Percentiles rank a stretch among this genome's conserved stretches.
Conservation (phyloP, 2,113 vertebrate genomes). For the Mugil cephalus region DNA sequence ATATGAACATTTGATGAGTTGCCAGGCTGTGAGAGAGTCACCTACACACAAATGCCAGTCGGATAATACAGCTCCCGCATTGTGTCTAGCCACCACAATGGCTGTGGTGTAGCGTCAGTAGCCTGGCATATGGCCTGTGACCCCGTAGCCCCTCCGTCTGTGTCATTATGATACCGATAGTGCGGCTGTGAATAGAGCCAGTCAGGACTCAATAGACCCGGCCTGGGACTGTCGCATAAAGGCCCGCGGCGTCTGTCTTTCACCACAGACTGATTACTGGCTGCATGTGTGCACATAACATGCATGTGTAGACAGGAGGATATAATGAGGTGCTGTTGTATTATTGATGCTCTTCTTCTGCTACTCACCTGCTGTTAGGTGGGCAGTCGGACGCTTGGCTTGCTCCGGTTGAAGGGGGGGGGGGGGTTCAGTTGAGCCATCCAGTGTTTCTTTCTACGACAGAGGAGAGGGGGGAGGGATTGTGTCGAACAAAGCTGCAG, state of each 20-base stretch:
- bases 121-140: constrained; percentile 80
- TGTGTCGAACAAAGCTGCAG: neutral
- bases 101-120: constrained; percentile 65
- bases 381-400: constrained; percentile 39
- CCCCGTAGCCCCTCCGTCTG: constrained; percentile 70
- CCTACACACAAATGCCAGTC: constrained; percentile 65
- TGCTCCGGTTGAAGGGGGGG: constrained; percentile 18
- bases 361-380: constrained; percentile 82
- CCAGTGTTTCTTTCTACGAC: neutral
- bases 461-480: neutral
- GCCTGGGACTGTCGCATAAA: constrained; percentile 65
- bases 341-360: constrained; percentile 85
- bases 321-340: constrained; percentile 80
- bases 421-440: too few relatives aligned
- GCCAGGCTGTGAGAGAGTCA: constrained; percentile 47
- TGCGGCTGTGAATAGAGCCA: constrained; percentile 70
- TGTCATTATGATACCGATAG: constrained; percentile 77
- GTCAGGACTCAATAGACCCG: constrained; percentile 68
- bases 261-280: constrained; percentile 73
- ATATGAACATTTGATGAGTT: constrained; percentile 62
- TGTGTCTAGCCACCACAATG: constrained; percentile 76
- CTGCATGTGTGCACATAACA: constrained; percentile 48
- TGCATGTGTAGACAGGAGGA: constrained; percentile 65
- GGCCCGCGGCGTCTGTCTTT: constrained; percentile 74
- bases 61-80: constrained; percentile 67